Base-by-base conservation (phyloP, 2,888 invertebrate genomes). In the Rosalia funebris region DNA sequence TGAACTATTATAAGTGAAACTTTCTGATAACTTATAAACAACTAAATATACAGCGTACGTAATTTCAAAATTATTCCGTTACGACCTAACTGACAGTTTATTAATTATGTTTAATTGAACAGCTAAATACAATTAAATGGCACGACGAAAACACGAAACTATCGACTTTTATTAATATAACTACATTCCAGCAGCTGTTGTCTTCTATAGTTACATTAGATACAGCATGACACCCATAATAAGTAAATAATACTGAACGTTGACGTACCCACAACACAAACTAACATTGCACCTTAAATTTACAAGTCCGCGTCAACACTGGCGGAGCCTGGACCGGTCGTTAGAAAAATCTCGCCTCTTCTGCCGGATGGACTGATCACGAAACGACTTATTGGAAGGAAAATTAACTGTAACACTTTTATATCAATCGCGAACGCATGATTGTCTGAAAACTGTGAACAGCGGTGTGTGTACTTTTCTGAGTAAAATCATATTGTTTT, bases 221-320 rank as follows among this genome's bases (percentile, higher is more conserved):
- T n/a, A n/a, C n/a, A n/a, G 3, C 25, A 25, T 5, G 9, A 25
- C 25, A 25, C 25, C 9, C 9, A 57, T 14, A 25, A 58, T 58
- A 25, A 20, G 45, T 44, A 39, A 15, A 36, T 31, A 44, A 11
- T 11, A 31, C 25, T 16, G 10, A 2, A 11, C n/a, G n/a, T n/a
- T n/a, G n/a, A n/a, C 59, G 31, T 25, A 59, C 59, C 59, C 20
- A 47, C 12, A 41, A 32, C 15, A 15, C 37, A 47, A 19, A 39
- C 46, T 10, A 46, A 52, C 58, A 58, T 58, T 48, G 14, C 37
- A 19, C 42, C 12, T 10, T 1, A 19, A 50, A 7, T 34, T 34
- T 34, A n/a, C 34, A n/a, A 34, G 2, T 34, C 9, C 25, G 4
- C 10, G 34, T 34, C 11, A n/a, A 34, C 34, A n/a, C 34, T 5